These are phyloP conservation scores for Oryzias curvinotus DNA, from an alignment of 2,113 vertebrate species.

Conservation along the genomic window DNA sequence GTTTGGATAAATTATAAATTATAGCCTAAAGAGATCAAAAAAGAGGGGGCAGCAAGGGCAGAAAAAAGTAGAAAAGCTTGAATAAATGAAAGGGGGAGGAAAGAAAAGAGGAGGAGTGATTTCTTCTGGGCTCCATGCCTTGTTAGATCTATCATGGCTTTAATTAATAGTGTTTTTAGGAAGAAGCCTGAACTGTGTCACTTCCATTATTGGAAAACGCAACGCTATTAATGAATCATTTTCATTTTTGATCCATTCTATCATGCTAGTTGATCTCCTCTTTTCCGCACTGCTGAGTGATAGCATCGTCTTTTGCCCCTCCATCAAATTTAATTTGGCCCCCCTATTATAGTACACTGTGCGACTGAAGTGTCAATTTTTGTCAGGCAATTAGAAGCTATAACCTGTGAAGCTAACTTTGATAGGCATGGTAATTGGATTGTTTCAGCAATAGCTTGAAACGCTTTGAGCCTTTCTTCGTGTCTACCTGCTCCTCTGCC, in stretches of 20 bases:
- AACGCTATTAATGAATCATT: slow-evolving; percentile 98
- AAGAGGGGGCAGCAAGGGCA: not conserved
- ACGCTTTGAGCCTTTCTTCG: slow-evolving; percentile 80
- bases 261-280: slow-evolving; percentile 94
- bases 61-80: slow-evolving; percentile 9
- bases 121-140: slow-evolving; percentile 86
- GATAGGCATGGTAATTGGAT: slow-evolving; percentile 99
- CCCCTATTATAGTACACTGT: slow-evolving; percentile 99
- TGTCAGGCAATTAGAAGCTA: slow-evolving; percentile 99
- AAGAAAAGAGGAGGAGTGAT: slow-evolving; percentile 50
- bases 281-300: slow-evolving; percentile 91
- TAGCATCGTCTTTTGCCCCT: slow-evolving; percentile 98
- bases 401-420: slow-evolving; percentile 99
- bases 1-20: too few relatives aligned
- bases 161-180: slow-evolving; percentile 99
- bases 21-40: not conserved
- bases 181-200: slow-evolving; percentile 98
- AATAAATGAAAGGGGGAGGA: slow-evolving; percentile 19
- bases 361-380: slow-evolving; percentile 99
- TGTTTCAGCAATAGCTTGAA: slow-evolving; percentile 97
- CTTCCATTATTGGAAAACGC: slow-evolving; percentile 98
- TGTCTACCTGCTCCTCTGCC: slow-evolving; percentile 37
- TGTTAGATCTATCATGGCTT: slow-evolving; percentile 98
- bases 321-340: slow-evolving; percentile 99
- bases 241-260: slow-evolving; percentile 98